Evolutionary conservation across 1,140 invertebrate genomes (phyloP), one percentile per base, ranked within the genome.

Genomic region (Paraescarpia echinospica): DNA sequence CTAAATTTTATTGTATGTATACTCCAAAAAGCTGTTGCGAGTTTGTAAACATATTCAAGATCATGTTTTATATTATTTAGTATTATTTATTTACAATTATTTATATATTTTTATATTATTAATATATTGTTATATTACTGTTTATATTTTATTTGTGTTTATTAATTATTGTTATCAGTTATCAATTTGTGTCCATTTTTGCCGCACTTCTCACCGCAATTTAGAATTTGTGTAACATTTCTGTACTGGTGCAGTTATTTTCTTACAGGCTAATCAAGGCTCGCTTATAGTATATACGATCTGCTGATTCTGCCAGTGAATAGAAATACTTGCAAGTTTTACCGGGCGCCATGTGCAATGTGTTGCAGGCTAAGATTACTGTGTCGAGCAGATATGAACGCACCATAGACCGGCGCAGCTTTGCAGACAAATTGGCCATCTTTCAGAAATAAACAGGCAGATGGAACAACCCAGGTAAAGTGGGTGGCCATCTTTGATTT

Each of bases 361-460:
- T 90, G 34, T 94, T 93, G 14, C 94, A 99, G 98, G 98, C 98
- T 95, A 99, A 99, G 97, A 98, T 99, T 96, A 98, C 98, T 97
- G 98, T 99, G 94, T 98, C 98, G 96, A 99, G 98, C 96, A 99
- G 99, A 97, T 99, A 99, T 97, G 99, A 99, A 97, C 97, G 99
- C 96, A 98, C 99, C 96, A 98, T 99, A 92, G 99, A 99, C 97
- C 98, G 98, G 96, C 97, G 98, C 77, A 91, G 89, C 22, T 94
- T 94, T 92, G 93, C 35, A n/a, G 94, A 94, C 33, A 92, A 92
- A 89, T 35, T 93, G n/a, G 92, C 89, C 35, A 89, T 93, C 35
- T 93, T 94, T 92, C 34, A 92, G 88, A 90, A 92, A 89, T 91
- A 93, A 90, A 34, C 59, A 59, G 51, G 22, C 18, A 31, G 12